A percentile compares a stretch with the other conserved stretches of the same genome.
These are phyloP conservation scores for Heliconius erato DNA, from an alignment of 2,888 invertebrate species.

Conservation along the genomic window DNA sequence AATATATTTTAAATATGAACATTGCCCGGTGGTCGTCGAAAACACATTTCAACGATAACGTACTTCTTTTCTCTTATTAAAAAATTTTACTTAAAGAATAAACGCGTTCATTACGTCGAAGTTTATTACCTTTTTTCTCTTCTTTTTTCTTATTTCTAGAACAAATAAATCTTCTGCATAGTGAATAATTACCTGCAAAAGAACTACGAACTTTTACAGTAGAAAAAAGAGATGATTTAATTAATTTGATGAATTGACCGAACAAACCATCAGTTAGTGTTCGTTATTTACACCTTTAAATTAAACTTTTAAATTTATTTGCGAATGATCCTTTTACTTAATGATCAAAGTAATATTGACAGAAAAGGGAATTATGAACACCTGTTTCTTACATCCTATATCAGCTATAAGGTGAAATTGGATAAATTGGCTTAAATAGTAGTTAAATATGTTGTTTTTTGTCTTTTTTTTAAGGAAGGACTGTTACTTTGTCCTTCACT, in stretches of 20 bases:
- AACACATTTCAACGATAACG: neutral
- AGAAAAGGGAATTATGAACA: slow-evolving; percentile 12
- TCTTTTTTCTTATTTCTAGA: neutral
- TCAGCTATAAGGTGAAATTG: neutral
- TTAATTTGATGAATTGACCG: slow-evolving; percentile 26
- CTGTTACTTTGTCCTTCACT: neutral
- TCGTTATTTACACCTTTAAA: neutral
- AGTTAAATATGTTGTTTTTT: neutral
- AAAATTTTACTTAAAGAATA: neutral
- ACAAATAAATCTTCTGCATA: neutral
- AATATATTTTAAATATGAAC: neutral
- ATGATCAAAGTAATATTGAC: neutral
- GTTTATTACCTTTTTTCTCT: neutral
- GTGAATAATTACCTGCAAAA: slow-evolving; percentile 5
- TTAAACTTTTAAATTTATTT: neutral
- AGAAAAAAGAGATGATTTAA: neutral
- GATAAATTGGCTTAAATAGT: neutral
- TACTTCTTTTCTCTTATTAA: too few species aligned
- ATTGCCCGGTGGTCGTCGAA: neutral
- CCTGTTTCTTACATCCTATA: neutral
- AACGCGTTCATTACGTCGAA: neutral
- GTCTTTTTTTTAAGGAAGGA: neutral
- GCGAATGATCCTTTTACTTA: neutral
- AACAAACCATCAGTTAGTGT: neutral
- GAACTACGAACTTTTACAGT: neutral